Percentiles rank a stretch among this genome's conserved stretches.
Evolutionary conservation across 2,113 vertebrate genomes (phyloP).

Genomic region (Ibidorhyncha struthersii): DNA sequence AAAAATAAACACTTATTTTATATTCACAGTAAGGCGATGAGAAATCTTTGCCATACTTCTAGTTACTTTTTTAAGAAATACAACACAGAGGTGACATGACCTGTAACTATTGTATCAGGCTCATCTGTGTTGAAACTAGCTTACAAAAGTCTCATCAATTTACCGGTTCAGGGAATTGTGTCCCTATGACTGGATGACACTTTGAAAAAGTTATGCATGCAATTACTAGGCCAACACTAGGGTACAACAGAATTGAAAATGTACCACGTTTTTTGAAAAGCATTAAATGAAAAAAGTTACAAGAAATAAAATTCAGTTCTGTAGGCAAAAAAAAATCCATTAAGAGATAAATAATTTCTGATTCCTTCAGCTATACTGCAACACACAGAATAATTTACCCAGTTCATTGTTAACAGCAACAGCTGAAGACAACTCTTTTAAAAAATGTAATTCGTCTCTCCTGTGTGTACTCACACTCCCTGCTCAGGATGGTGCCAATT

Average conservation of each 20-base stretch:
- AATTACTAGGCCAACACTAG: not conserved
- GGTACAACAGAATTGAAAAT: not conserved
- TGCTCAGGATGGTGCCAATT: not conserved
- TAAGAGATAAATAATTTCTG: not conserved
- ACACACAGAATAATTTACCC: not conserved
- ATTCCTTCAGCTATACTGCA: not conserved
- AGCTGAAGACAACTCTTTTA: not conserved
- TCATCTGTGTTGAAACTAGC: not conserved
- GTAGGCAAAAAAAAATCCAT: not conserved
- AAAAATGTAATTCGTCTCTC: not conserved
- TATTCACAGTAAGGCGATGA: not conserved
- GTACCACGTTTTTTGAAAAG: not conserved
- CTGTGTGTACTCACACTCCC: not conserved
- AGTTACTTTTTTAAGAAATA: not conserved
- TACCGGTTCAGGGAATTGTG: not conserved
- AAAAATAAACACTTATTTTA: not conserved
- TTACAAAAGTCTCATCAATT: not conserved
- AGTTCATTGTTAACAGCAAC: not conserved
- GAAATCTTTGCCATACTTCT: not conserved
- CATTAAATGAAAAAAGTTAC: not conserved
- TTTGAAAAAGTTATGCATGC: not conserved
- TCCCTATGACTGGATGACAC: fast-evolving
- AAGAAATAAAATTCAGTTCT: not conserved
- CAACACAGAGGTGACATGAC: not conserved
- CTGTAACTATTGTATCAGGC: not conserved